These are phyloP conservation scores for Syngnathus floridae DNA, from an alignment of 2,113 vertebrate genomes.

Conservation along the genomic window DNA sequence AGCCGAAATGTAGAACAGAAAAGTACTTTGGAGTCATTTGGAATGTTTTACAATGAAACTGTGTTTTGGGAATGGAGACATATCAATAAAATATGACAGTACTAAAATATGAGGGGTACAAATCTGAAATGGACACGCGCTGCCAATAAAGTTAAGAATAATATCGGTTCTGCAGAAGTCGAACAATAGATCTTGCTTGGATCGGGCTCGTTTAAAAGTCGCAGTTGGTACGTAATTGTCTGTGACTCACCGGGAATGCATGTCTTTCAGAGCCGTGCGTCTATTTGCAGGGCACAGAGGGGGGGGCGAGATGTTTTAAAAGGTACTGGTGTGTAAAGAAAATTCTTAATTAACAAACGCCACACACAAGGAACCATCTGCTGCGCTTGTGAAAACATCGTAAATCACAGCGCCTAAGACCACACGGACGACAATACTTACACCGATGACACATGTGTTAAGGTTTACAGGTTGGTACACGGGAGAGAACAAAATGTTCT, in stretches of 20 bases:
- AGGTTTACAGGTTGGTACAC: slow-evolving; percentile 1
- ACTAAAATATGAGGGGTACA: neutral
- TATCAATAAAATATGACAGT: neutral
- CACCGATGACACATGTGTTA: slow-evolving; percentile 15
- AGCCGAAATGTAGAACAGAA: neutral
- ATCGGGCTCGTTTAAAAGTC: neutral
- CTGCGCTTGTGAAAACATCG: slow-evolving; percentile 39
- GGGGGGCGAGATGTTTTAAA: slow-evolving; percentile 40
- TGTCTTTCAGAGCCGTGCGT: slow-evolving; percentile 30
- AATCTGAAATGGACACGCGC: neutral
- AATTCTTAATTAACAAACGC: slow-evolving; percentile 61
- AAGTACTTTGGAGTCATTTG: neutral
- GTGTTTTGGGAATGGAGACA: neutral
- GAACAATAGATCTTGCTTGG: neutral
- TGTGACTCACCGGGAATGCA: slow-evolving; percentile 43
- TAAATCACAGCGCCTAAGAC: slow-evolving; percentile 10
- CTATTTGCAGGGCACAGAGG: slow-evolving; percentile 36
- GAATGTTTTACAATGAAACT: neutral
- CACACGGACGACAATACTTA: slow-evolving; percentile 16
- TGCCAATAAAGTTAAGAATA: neutral
- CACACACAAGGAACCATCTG: slow-evolving; percentile 60
- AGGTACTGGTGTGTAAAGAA: slow-evolving; percentile 50
- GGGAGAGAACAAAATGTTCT: neutral
- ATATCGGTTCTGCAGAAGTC: neutral
- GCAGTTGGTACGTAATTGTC: slow-evolving; percentile 44